These are phyloP conservation scores for Ptychochromis oligacanthus DNA, from an alignment of 2,113 vertebrate genomes.

Conservation along the genomic window DNA sequence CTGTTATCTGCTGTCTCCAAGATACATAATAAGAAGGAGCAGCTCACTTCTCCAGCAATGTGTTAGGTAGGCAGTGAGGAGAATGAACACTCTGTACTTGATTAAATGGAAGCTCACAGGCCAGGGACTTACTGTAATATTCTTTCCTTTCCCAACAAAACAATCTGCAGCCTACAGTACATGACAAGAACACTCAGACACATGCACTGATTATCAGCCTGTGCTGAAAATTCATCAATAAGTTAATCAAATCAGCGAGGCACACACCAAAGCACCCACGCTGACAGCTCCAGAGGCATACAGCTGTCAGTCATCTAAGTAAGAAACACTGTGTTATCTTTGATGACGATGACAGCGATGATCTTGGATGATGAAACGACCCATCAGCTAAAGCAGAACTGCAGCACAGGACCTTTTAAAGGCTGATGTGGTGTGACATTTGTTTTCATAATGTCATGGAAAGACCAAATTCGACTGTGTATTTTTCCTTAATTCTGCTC, in stretches of 20 bases:
- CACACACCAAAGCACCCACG: slow-evolving; percentile 13
- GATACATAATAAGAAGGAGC: not conserved
- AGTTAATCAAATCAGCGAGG: slow-evolving; percentile 37
- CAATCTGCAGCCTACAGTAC: slow-evolving; percentile 8
- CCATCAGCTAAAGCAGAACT: not conserved
- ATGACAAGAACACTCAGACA: not conserved
- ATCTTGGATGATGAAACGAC: not conserved
- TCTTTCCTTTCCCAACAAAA: slow-evolving; percentile 7
- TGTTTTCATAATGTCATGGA: not conserved
- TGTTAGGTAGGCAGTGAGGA: not conserved
- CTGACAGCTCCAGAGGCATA: slow-evolving; percentile 30
- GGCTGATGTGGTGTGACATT: not conserved
- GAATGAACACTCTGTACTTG: slow-evolving; percentile 25
- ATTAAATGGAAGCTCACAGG: slow-evolving; percentile 13
- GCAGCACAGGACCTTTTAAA: not conserved
- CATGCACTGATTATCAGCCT: slow-evolving; percentile 1
- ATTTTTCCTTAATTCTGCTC: too few relatives aligned
- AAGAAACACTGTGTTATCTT: not conserved
- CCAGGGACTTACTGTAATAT: not conserved
- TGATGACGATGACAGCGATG: not conserved
- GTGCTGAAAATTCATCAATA: slow-evolving; percentile 38
- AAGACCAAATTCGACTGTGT: too few relatives aligned
- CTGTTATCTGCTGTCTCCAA: not conserved
- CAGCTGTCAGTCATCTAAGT: slow-evolving; percentile 26
- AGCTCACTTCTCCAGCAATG: not conserved